Evolutionary conservation across 1,140 invertebrate species (phyloP), one percentile per base, ranked within the genome.

Genomic region (Aplysia californica): DNA sequence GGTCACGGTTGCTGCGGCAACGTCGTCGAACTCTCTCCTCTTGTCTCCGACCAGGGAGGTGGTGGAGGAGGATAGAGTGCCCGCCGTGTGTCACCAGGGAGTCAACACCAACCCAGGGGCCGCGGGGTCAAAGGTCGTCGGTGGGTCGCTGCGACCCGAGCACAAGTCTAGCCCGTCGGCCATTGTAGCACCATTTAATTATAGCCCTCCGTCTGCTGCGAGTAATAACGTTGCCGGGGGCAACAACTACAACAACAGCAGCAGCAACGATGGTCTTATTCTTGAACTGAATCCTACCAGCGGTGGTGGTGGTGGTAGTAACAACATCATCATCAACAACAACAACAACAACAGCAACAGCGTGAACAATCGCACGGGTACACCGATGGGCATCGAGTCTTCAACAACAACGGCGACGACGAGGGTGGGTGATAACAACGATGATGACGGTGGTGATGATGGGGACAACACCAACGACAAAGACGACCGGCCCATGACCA

Each of bases 111-210:
- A 36, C 6, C 4, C 68, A 23, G 23, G 44, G 15, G 35, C 56
- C 15, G n/a, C 69, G 15, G n/a, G n/a, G n/a, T n/a, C n/a, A n/a
- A n/a, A n/a, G n/a, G n/a, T n/a, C n/a, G n/a, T n/a, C n/a, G n/a
- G n/a, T n/a, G 55, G 44, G 26, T n/a, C 21, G 23, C 38, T 68
- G 0, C 36, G 67, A 20, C 20, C n/a, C 1, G 75, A 77, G 36
- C 68, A 55, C 26, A 75, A 73, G n/a, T 56, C 75, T 3, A 80
- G 79, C 61, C 72, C 76, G n/a, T 77, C 75, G 1, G 79, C 86
- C 50, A 87, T 88, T n/a, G 88, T 89, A 3, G 90, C 91, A 21
- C 91, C 91, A 0, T 92, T 92, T 75, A 92, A 92, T 80, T 92
- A 92, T 70, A 91, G 88, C 66, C 91, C 91, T 1, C 80, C 76